Evolutionary conservation across 2,888 invertebrate genomes (phyloP), one percentile per base, ranked within the genome.

Genomic region (Caenorhabditis auriculariae): DNA sequence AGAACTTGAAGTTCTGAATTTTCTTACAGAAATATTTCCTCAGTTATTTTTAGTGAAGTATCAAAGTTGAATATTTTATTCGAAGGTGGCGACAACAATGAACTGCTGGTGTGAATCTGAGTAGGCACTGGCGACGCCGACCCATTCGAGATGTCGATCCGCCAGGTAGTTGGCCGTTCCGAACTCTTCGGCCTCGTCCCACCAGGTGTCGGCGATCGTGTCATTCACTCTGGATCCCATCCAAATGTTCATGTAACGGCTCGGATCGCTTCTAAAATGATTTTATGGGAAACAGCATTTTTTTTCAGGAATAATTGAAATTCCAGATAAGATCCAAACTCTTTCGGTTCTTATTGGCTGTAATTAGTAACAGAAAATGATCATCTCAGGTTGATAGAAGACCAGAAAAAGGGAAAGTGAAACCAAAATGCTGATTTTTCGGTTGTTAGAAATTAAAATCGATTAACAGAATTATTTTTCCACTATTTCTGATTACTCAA

Each of bases 111-210:
- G 48, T 7, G 54, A 41, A 23, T 63, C 54, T 15, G 47, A 52
- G 17, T 59, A 63, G 3, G 58, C 54, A 27, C 63, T 63, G 4
- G 63, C 63, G 5, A 59, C 63, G 4, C 63, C 63, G 37, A 63
- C 58, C 63, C 63, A 63, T 1, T 48, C 49, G 2, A 63, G 35
- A 19, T 42, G 29, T n/a, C 48, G 52, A 38, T 58, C 63, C n/a
- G 58, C 58, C 1, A 58, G 37, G 42, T 43, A 54, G 39, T 63
- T 63, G 1, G 56, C 42, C 7, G 59, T 59, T 35, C 62, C 57
- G 29, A 46, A 69, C 35, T 66, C 66, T 24, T 60, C 56, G 3
- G 69, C 55, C 51, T 69, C 69, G 26, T 69, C 63, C 51, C 62
- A 69, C 69, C 69, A 69, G 19, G 45, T 47, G 39, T 63, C 63